phyloP scores from a whole-genome alignment of 1,140 invertebrate species.

The Euura saliciscinereae region DNA sequence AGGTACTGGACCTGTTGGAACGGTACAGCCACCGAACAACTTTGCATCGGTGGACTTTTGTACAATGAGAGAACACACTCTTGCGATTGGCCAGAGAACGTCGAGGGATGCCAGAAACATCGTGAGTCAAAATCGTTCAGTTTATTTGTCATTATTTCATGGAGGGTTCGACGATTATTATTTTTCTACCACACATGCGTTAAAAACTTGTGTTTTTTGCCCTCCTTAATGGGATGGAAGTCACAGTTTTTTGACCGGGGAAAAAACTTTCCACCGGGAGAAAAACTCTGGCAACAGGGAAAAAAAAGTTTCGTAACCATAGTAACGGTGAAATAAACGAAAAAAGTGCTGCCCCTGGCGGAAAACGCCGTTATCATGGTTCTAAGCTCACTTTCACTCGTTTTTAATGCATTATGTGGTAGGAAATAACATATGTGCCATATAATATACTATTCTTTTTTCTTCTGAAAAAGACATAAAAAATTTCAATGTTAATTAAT shows the following conservation, averaged over 20 bases:
- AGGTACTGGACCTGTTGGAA: slow-evolving; percentile 96
- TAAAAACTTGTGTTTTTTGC: no score
- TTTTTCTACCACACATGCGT: neutral
- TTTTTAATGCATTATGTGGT: neutral
- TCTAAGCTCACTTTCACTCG: neutral
- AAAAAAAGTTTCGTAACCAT: no score
- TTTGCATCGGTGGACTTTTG: slow-evolving; percentile 89
- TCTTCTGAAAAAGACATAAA: no score
- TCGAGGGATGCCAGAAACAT: slow-evolving; percentile 91
- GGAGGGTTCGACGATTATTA: neutral
- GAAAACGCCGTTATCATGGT: neutral
- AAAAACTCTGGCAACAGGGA: no score
- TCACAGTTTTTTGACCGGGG: no score
- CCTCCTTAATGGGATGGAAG: no score
- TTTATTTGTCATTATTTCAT: neutral
- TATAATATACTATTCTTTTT: no score
- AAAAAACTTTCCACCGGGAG: no score
- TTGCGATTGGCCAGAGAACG: slow-evolving; percentile 93
- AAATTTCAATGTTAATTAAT: no score
- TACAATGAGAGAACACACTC: slow-evolving; percentile 90
- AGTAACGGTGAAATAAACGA: no score
- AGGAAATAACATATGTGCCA: neutral
- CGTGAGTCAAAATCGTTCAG: slow-evolving; percentile 68
- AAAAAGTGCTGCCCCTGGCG: neutral
- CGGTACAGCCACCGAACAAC: slow-evolving; percentile 88